These are phyloP conservation scores for Pomatostomus ruficeps DNA, from an alignment of 2,113 vertebrate genomes.

Conservation along the genomic window DNA sequence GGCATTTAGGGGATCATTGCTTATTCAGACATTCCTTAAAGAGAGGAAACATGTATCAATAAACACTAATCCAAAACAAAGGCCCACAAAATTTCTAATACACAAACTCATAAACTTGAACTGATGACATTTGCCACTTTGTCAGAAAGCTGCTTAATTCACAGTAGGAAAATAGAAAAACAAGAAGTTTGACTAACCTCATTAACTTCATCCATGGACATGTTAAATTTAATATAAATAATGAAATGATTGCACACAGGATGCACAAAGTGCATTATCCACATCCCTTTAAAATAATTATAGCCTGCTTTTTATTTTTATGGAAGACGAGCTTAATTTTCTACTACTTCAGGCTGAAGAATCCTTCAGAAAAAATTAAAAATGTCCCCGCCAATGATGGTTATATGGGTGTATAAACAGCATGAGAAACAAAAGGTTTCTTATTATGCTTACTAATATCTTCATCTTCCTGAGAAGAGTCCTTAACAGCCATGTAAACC, in stretches of 20 bases:
- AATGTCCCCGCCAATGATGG: neutral
- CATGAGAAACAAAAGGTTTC: constrained; percentile 3
- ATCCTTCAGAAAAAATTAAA: neutral
- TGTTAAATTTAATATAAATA: constrained; percentile 5
- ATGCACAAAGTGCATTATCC: neutral
- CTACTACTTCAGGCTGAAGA: neutral
- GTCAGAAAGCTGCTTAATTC: neutral
- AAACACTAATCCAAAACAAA: neutral
- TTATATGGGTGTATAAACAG: neutral
- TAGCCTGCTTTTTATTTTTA: neutral
- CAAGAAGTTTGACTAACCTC: neutral
- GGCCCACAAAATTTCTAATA: neutral
- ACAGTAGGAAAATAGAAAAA: neutral
- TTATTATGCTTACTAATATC: constrained; percentile 83
- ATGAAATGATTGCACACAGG: neutral
- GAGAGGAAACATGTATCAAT: neutral
- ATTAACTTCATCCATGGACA: neutral
- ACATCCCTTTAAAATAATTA: neutral
- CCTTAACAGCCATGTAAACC: constrained; percentile 99
- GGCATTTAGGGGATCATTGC: neutral
- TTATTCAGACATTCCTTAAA: constrained; percentile 28
- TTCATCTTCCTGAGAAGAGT: constrained; percentile 87
- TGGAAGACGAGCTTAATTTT: neutral
- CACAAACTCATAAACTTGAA: neutral
- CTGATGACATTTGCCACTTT: neutral